phyloP scores from a whole-genome alignment of 2,113 vertebrate genomes.

The Neopipo cinnamomea region DNA sequence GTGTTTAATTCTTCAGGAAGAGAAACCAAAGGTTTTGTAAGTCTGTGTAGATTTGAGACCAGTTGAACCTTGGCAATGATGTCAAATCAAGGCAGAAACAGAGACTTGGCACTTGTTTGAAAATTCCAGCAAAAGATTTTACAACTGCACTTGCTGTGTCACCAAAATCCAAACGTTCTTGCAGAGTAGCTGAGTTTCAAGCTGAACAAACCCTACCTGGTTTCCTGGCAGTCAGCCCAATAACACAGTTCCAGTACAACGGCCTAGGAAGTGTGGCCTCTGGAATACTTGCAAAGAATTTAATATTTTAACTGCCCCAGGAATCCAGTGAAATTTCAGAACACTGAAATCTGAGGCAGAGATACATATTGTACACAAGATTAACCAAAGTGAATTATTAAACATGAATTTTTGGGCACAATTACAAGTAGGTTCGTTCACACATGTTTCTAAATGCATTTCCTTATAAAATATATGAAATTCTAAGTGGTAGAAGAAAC shows the following conservation, averaged over 20 bases:
- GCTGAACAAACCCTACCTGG: neutral
- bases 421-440: neutral
- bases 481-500: neutral
- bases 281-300: neutral
- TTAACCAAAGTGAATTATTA: neutral
- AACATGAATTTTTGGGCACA: neutral
- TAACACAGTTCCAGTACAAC: neutral
- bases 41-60: neutral
- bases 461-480: neutral
- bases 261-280: neutral
- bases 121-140: neutral
- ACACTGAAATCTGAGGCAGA: neutral
- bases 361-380: no score
- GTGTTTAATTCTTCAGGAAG: neutral
- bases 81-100: neutral
- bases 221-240: neutral
- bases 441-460: neutral
- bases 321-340: neutral
- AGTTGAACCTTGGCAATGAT: neutral
- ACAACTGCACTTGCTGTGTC: neutral
- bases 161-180: neutral
- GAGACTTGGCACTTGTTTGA: neutral
- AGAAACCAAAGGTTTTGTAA: neutral
- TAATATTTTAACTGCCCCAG: neutral
- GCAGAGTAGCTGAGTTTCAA: neutral